A percentile compares a stretch with the other conserved stretches of the same genome.
These are phyloP conservation scores for Chlorodrepanis virens DNA, from an alignment of 2,113 vertebrate genomes.

Conservation along the genomic window DNA sequence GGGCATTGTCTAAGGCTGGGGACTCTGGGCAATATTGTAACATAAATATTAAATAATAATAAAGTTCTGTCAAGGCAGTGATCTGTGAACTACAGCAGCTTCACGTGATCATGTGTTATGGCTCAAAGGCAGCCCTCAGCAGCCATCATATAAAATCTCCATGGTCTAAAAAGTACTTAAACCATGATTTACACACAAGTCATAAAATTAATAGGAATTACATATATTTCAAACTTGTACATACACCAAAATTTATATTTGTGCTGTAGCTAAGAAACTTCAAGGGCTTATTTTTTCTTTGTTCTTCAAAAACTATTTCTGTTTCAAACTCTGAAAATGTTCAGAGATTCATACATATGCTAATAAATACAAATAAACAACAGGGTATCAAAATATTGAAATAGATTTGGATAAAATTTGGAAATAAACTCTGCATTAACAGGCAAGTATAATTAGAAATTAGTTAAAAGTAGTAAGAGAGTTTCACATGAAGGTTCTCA, in stretches of 20 bases:
- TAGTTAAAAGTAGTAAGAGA: not conserved
- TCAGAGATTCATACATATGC: not conserved
- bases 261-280: not conserved
- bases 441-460: not conserved
- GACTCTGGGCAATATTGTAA: constrained; percentile 27
- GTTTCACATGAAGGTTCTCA: not conserved
- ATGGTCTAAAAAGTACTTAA: not conserved
- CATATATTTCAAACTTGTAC: not conserved
- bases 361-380: not conserved
- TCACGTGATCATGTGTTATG: not conserved
- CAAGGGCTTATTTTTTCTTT: not conserved
- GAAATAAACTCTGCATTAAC: not conserved
- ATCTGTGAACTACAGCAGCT: constrained; percentile 34
- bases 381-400: not conserved
- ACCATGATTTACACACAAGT: not conserved
- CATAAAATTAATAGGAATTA: not conserved
- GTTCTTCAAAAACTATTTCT: not conserved
- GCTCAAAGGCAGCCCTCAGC: constrained; percentile 4
- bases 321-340: not conserved
- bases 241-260: not conserved
- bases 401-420: not conserved
- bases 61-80: constrained; percentile 49
- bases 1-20: not conserved
- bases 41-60: constrained; percentile 61
- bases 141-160: constrained; percentile 1